These are phyloP conservation scores for Globodera ellingtonae DNA, from an alignment of 1,140 invertebrate species.

Conservation along the genomic window DNA sequence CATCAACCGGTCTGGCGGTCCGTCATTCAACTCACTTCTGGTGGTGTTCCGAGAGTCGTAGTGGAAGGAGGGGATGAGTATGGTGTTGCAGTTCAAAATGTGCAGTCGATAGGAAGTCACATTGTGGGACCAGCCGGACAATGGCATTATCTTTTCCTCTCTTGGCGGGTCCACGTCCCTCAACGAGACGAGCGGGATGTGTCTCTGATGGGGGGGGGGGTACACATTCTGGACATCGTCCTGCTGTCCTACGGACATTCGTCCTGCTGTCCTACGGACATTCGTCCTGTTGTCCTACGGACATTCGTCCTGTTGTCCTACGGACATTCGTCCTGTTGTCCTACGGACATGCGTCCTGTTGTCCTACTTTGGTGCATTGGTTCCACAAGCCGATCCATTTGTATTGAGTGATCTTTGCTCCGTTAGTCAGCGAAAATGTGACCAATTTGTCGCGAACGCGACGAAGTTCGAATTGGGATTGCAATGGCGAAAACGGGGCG, in stretches of 20 bases:
- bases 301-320: too few species aligned
- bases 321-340: too few species aligned
- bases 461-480: slow-evolving; percentile 44
- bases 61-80: slow-evolving; percentile 56
- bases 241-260: slow-evolving; percentile 41
- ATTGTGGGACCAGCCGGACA: slow-evolving; percentile 54
- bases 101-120: slow-evolving; percentile 58
- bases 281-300: too few species aligned
- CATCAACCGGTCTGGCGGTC: background rate
- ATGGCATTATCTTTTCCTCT: slow-evolving; percentile 53
- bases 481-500: slow-evolving; percentile 30
- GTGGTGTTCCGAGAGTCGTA: slow-evolving; percentile 43
- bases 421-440: slow-evolving; percentile 55
- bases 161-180: slow-evolving; percentile 55
- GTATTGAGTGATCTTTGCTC: slow-evolving; percentile 60
- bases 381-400: slow-evolving; percentile 59
- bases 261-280: too few species aligned
- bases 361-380: slow-evolving; percentile 53
- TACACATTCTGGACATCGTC: background rate
- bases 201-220: slow-evolving; percentile 33
- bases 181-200: slow-evolving; percentile 53
- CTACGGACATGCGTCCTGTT: slow-evolving; percentile 7
- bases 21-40: slow-evolving; percentile 34
- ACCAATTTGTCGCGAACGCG: slow-evolving; percentile 43
- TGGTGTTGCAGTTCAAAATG: slow-evolving; percentile 60